Evolutionary conservation across 2,113 vertebrate species (phyloP), one percentile per base, ranked within the genome.

Genomic region (Colinus virginianus): DNA sequence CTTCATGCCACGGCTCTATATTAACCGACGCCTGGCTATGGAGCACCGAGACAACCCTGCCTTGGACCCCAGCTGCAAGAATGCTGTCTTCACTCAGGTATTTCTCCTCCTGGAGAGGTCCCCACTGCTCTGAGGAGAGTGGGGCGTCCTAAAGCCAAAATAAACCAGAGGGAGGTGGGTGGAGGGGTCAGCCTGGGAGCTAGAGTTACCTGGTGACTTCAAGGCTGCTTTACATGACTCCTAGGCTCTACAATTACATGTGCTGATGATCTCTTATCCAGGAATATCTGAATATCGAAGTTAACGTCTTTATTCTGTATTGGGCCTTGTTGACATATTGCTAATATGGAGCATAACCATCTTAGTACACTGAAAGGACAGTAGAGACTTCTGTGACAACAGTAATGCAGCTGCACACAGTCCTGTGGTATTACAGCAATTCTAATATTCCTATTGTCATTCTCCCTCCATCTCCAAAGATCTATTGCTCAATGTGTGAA

Each of bases 1-100:
- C 96, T 98, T 99, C 97, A 99, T 99, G 98, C 99, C 99, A 2
- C 98, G 98, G 26, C 98, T 99, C n/a, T 99, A 99, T 96, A 99
- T 99, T 96, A 99, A 99, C 97, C 98, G 99, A 20, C 98, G 99
- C 28, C 97, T 99, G 81, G 99, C 99, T 87, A 99, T 99, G 99
- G 99, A 99, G 94, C 99, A 99, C 97, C 97, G 98, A 5, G 99
- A 99, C 97, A 99, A 99, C 95, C 98, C 99, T 16, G 97, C 98
- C 38, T 95, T 98, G 91, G 99, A 99, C 90, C 95, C 98, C 84
- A 98, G 96, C 93, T 99, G 98, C 97, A 99, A 99, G 97, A 99
- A 99, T 0, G 98, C 99, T 1, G 98, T 99, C 87, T 99, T 99
- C 78, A 99, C 97, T 74, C 99, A 99, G 99, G 99, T 99, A 96